Percentiles rank a stretch among this genome's conserved stretches.
Conservation (phyloP, 2,888 invertebrate genomes). For the Tillus elongatus region DNA sequence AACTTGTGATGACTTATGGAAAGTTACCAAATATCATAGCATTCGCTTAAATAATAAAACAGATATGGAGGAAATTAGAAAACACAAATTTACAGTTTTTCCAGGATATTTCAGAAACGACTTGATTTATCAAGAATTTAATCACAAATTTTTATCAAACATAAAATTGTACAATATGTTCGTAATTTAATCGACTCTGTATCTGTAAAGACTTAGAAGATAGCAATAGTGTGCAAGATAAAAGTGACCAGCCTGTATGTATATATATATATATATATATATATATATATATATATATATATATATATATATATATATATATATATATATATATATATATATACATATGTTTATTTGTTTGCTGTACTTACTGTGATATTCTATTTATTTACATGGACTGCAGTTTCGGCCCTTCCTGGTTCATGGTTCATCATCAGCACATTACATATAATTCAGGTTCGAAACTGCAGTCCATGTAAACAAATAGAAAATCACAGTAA, state of each 20-base stretch:
- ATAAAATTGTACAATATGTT: neutral
- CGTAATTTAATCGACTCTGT: neutral
- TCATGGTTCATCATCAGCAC: too few relatives aligned
- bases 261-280: too few relatives aligned
- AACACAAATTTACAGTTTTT: neutral
- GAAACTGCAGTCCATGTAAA: too few relatives aligned
- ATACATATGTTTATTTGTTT: too few relatives aligned
- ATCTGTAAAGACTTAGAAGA: neutral
- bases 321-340: too few relatives aligned
- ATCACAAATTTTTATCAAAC: neutral
- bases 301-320: too few relatives aligned
- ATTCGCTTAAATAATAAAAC: neutral
- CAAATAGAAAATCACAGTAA: too few relatives aligned
- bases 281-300: too few relatives aligned
- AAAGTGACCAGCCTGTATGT: neutral
- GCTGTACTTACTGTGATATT: too few relatives aligned
- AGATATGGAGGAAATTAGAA: neutral
- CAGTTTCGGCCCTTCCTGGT: too few relatives aligned
- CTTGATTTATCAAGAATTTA: neutral
- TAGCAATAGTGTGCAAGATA: neutral
- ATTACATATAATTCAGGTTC: too few relatives aligned
- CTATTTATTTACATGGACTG: too few relatives aligned
- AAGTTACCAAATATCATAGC: neutral
- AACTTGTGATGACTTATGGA: neutral
- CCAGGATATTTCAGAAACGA: slow-evolving; percentile 1